Base-by-base conservation (phyloP, 2,797 vertebrate species). In the Neostethus bicornis region DNA sequence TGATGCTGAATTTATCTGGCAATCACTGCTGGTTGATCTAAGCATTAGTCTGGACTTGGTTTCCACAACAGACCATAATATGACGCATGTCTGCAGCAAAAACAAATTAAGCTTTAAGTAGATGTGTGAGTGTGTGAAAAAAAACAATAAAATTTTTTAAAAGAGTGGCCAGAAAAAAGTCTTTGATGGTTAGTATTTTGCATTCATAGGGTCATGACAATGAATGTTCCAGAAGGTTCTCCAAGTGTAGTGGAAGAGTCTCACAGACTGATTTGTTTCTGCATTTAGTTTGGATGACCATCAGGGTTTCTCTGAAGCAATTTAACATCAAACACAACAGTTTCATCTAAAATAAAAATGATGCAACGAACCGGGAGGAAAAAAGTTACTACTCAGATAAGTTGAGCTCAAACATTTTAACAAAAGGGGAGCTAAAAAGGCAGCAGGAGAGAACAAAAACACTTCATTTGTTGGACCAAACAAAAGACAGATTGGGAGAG, bases 401-500 rank as follows among this genome's bases (percentile, higher is more conserved):
- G 44, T 78, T 42, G 75, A 68, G 73, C 57, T 72, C 68, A 81
- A 80, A 73, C 73, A 65, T 29, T 63, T 69, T 61, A 53, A 42
- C 46, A 16, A 54, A 52, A 26, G 4, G 38, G 47, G 56, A 59
- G 69, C 48, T 42, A 41, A 1, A 4, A 65, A 63, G 56, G 51
- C 56, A 73, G 64, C 57, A 45, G 54, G 37, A 65, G 19, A 7
- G 26, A 16, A 37, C 51, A 81, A 67, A 81, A 70, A 76, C 46
- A 61, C 48, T 80, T 75, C 79, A 84, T 84, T 75, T 86, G 81
- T 75, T 71, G 34, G 39, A 52, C 39, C 9, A 4, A 45, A 47
- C 23, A 57, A 71, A 60, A 17, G 32, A 44, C 21, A 28, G 51
- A 68, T 44, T 12, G 61, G 67, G 52, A 61, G 58, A 61, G 51